phyloP scores from a whole-genome alignment of 2,888 invertebrate genomes.

The Agriopis leucophaearia region DNA sequence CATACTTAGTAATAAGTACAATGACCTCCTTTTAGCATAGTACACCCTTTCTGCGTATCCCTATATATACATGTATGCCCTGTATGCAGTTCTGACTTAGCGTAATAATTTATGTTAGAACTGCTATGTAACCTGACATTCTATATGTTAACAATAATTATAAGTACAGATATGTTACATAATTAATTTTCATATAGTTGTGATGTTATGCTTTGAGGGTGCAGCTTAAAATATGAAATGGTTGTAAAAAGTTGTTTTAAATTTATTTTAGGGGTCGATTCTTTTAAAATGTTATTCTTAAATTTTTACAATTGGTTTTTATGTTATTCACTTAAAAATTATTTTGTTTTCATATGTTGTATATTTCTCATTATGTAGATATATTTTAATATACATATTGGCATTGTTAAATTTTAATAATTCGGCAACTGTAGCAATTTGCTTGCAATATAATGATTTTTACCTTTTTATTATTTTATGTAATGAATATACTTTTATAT shows the following conservation, averaged over 20 bases:
- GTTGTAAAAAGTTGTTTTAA: slow-evolving; percentile 16
- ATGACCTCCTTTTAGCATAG: too few relatives aligned
- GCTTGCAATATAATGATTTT: slow-evolving; percentile 2
- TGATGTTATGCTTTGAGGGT: slow-evolving; percentile 44
- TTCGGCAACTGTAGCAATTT: slow-evolving; percentile 5
- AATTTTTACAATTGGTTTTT: slow-evolving; percentile 6
- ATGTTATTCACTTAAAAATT: slow-evolving; percentile 1
- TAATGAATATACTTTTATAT: not conserved
- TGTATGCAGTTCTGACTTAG: not conserved
- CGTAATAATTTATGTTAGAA: not conserved
- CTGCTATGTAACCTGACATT: not conserved
- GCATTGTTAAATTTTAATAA: slow-evolving; percentile 1
- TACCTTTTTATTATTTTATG: not conserved
- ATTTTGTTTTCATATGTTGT: not conserved
- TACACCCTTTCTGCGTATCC: too few relatives aligned
- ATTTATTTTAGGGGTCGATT: not conserved
- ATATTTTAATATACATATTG: not conserved
- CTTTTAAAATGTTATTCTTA: slow-evolving; percentile 6
- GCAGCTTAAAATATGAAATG: slow-evolving; percentile 41
- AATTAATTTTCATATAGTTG: not conserved
- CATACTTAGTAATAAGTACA: too few relatives aligned
- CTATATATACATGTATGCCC: not conserved
- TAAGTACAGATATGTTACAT: not conserved
- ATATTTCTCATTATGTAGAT: not conserved
- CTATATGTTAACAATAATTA: not conserved